A percentile compares a stretch with the other conserved stretches of the same genome.
Evolutionary conservation across 2,113 vertebrate species (phyloP).

Genomic region (Rattus norvegicus): GRCr8 NC_086019.1:13686501-13687000

Average conservation of each 20-base stretch:
- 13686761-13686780: background rate
- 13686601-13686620: background rate
- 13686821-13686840: background rate
- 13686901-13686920: background rate
- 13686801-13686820: background rate
- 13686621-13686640: background rate
- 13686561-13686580: background rate
- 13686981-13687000: background rate
- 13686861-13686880: background rate
- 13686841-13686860: background rate
- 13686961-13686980: background rate
- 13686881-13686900: background rate
- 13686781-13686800: background rate
- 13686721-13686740: background rate
- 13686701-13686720: background rate
- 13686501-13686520: background rate
- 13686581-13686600: background rate
- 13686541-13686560: background rate
- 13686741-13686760: background rate
- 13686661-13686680: background rate
- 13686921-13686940: background rate
- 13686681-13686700: rapidly evolving
- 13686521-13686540: background rate
- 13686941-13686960: background rate
- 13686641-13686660: background rate